A percentile compares a stretch with the other conserved stretches of the same genome.
Conservation (phyloP, 1,140 invertebrate species). For the Euwallacea fornicatus region DNA sequence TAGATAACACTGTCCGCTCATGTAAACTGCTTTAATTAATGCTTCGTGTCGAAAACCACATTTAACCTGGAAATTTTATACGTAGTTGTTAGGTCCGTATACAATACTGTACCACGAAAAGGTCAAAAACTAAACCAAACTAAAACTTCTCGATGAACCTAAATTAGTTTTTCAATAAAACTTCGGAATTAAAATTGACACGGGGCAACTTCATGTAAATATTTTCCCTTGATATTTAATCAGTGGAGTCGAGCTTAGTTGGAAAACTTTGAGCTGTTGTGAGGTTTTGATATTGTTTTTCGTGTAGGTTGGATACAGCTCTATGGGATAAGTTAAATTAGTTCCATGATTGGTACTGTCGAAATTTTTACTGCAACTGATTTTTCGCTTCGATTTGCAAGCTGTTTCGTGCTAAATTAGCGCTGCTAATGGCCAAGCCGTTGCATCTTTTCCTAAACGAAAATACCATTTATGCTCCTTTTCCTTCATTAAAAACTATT, state of each 20-base stretch:
- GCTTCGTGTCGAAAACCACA: too few relatives aligned
- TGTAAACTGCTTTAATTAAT: too few relatives aligned
- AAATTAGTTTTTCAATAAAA: constrained; percentile 5
- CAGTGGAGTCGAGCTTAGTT: background rate
- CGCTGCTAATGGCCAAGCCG: too few relatives aligned
- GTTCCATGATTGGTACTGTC: background rate
- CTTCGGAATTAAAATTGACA: constrained; percentile 1
- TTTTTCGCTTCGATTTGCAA: too few relatives aligned
- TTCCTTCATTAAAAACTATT: too few relatives aligned
- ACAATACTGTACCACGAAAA: background rate
- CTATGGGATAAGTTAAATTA: constrained; percentile 2
- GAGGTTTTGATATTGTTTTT: background rate
- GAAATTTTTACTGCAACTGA: too few relatives aligned
- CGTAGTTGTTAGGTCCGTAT: too few relatives aligned
- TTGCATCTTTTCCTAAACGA: too few relatives aligned
- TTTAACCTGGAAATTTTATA: too few relatives aligned
- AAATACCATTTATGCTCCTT: too few relatives aligned
- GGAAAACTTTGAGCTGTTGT: background rate
- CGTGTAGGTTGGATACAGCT: background rate
- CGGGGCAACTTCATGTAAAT: background rate
- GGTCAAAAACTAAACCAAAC: background rate
- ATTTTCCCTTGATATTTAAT: constrained; percentile 5
- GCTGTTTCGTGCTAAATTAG: too few relatives aligned
- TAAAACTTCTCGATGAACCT: background rate
- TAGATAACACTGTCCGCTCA: background rate